Evolutionary conservation across 2,113 vertebrate genomes (phyloP).

Genomic region (Sigmodon hispidus): DNA sequence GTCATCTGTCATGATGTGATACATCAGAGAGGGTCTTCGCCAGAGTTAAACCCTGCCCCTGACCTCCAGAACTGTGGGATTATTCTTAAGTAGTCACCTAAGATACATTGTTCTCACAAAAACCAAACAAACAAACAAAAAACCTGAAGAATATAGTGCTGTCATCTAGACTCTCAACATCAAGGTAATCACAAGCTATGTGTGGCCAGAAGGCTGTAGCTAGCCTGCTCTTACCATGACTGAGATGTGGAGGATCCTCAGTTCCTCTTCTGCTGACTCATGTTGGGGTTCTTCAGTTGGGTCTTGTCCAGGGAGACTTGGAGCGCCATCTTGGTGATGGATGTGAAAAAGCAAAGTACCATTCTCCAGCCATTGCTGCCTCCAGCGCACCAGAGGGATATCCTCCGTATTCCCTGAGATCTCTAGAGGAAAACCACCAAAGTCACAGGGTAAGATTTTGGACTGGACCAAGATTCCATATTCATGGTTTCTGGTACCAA

Average conservation of each 20-base stretch:
- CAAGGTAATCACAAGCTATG: background rate
- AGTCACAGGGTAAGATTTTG: conserved; percentile 26
- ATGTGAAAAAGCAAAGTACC: conserved; percentile 98
- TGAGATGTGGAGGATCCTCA: conserved; percentile 98
- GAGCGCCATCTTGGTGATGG: conserved; percentile 96
- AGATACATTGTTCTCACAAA: background rate
- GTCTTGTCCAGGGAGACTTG: conserved; percentile 90
- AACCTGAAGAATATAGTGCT: background rate
- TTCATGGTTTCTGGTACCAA: background rate
- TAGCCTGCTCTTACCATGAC: conserved; percentile 92
- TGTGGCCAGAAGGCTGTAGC: fast-evolving
- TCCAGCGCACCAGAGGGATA: conserved; percentile 97
- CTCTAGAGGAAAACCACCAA: conserved; percentile 86
- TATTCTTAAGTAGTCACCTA: background rate
- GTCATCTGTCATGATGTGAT: background rate
- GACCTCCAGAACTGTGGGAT: background rate
- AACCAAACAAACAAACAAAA: background rate
- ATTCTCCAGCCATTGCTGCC: conserved; percentile 99
- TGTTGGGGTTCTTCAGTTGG: conserved; percentile 93
- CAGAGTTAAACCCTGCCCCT: background rate
- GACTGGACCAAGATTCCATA: background rate
- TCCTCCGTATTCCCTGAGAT: conserved; percentile 98
- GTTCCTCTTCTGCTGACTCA: conserved; percentile 94
- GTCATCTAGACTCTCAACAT: background rate
- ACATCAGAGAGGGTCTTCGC: background rate